These are phyloP conservation scores for Endomychus coccineus DNA, from an alignment of 2,888 invertebrate genomes.

Conservation along the genomic window DNA sequence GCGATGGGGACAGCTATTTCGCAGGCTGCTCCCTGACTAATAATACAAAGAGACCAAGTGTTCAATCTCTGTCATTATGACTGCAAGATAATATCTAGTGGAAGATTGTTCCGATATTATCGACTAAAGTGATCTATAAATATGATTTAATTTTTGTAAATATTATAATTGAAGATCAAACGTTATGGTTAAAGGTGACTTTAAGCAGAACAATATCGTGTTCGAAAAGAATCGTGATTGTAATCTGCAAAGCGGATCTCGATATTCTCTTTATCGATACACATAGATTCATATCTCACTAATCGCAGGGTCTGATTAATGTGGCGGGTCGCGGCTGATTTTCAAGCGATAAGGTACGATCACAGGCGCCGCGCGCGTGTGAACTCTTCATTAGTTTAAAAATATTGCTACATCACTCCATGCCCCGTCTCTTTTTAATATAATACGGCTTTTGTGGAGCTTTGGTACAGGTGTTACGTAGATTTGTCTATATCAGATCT, in stretches of 20 bases:
- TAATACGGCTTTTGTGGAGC: constrained; percentile 13
- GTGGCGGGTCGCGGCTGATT: constrained; percentile 31
- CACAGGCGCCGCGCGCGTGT: constrained; percentile 33
- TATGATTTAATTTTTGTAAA: too few species aligned
- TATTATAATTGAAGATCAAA: too few species aligned
- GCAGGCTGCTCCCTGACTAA: too few species aligned
- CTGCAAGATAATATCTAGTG: too few species aligned
- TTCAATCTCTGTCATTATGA: too few species aligned
- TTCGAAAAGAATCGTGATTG: constrained; percentile 24
- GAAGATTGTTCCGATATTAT: too few species aligned
- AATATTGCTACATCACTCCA: constrained; percentile 28
- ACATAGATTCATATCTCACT: constrained; percentile 33
- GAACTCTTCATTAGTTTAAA: constrained; percentile 34
- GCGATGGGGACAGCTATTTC: too few species aligned
- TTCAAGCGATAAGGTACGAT: constrained; percentile 30
- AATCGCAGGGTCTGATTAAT: constrained; percentile 31
- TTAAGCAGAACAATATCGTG: constrained; percentile 25
- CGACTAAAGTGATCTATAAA: too few species aligned
- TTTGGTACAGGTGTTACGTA: constrained; percentile 11
- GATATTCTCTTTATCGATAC: constrained; percentile 31
- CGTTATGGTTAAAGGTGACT: too few species aligned
- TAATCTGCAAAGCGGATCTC: constrained; percentile 25
- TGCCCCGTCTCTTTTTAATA: constrained; percentile 11
- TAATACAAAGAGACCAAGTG: too few species aligned
- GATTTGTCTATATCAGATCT: too few species aligned